phyloP scores from a whole-genome alignment of 2,113 vertebrate species.

The Sporophila hypoxantha region DNA sequence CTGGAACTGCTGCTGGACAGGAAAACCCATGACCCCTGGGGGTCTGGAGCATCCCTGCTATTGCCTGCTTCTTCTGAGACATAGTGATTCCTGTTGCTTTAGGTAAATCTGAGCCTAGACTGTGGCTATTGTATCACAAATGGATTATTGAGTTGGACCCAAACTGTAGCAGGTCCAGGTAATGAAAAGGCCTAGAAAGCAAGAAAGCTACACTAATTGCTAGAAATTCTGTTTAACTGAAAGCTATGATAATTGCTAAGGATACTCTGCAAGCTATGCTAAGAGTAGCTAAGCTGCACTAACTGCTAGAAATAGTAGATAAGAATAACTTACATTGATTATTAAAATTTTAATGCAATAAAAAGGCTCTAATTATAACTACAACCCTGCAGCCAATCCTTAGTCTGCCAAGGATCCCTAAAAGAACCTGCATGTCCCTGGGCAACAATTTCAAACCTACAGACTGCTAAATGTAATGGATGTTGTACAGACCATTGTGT shows the following conservation, averaged over 20 bases:
- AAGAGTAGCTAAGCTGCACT: neutral
- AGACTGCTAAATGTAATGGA: neutral
- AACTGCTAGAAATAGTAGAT: neutral
- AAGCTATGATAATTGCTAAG: neutral
- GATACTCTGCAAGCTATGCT: neutral
- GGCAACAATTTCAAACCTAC: neutral
- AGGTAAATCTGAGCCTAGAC: neutral
- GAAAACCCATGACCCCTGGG: fast-evolving
- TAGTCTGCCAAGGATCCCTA: neutral
- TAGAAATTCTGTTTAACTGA: neutral
- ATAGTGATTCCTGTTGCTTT: neutral
- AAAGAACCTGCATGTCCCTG: neutral
- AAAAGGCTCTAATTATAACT: neutral
- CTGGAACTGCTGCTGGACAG: neutral
- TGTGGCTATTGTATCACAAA: neutral
- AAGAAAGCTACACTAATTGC: neutral
- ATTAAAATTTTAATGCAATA: neutral
- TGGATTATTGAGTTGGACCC: neutral
- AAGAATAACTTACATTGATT: neutral
- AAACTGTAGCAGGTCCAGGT: neutral
- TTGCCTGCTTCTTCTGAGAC: neutral
- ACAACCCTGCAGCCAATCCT: neutral
- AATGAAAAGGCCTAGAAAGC: neutral
- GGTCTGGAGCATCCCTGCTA: neutral
- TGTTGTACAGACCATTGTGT: neutral